Evolutionary conservation across 2,888 invertebrate genomes (phyloP).

Genomic region (Alcis repandata): DNA sequence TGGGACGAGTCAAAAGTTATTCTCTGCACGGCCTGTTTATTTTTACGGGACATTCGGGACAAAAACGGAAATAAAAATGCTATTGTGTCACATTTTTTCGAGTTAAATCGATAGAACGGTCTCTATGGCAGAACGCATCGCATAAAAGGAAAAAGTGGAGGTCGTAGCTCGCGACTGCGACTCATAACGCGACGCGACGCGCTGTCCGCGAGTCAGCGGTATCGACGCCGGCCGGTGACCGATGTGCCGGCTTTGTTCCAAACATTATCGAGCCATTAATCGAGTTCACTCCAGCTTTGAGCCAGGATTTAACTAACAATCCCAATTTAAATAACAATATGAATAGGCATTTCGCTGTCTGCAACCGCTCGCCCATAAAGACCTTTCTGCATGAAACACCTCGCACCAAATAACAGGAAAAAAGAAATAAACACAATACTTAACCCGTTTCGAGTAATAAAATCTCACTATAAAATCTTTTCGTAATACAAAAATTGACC

Average conservation of each 20-base stretch:
- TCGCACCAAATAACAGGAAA: conserved; percentile 42
- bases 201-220: too few species aligned
- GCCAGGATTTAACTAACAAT: conserved; percentile 8
- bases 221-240: conserved; percentile 34
- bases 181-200: conserved; percentile 53
- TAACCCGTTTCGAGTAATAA: conserved; percentile 46
- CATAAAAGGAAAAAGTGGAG: conserved; percentile 58
- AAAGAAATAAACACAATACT: conserved; percentile 44
- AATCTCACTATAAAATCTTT: conserved; percentile 47
- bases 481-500: conserved; percentile 50
- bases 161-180: conserved; percentile 52
- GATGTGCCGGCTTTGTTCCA: background rate
- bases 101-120: conserved; percentile 66
- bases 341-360: conserved; percentile 44
- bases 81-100: conserved; percentile 63
- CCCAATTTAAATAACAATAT: conserved; percentile 55
- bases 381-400: conserved; percentile 36
- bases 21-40: conserved; percentile 68
- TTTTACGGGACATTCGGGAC: conserved; percentile 66
- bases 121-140: conserved; percentile 53
- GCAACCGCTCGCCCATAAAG: conserved; percentile 35
- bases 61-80: conserved; percentile 58
- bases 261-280: conserved; percentile 3
- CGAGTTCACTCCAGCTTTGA: background rate
- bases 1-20: conserved; percentile 81